Conservation (phyloP, 2,888 invertebrate species). For the Cataglyphis albicans region DNA sequence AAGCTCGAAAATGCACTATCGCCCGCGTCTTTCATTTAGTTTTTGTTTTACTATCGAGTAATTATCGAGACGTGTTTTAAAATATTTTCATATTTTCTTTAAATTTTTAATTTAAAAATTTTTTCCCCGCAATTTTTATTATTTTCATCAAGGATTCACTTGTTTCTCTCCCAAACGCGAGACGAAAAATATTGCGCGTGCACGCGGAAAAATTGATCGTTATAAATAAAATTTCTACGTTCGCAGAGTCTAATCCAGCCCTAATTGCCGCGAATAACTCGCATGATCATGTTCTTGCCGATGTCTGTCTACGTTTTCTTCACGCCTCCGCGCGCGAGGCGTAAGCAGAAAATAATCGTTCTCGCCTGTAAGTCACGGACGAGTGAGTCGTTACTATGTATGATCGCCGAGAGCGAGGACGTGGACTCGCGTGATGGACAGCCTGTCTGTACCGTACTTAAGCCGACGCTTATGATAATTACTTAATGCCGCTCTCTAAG, state of each 20-base stretch:
- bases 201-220: background rate
- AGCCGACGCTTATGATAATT: conserved; percentile 68
- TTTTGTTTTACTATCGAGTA: background rate
- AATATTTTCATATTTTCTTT: background rate
- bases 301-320: conserved; percentile 47
- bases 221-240: background rate
- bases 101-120: background rate
- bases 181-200: background rate
- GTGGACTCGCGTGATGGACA: conserved; percentile 68
- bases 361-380: conserved; percentile 62
- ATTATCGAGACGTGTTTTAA: background rate
- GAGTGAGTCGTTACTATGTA: conserved; percentile 68
- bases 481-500: conserved; percentile 68
- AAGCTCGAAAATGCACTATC: conserved; percentile 48
- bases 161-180: background rate
- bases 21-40: conserved; percentile 45
- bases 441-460: conserved; percentile 60
- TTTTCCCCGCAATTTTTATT: background rate
- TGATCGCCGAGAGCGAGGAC: conserved; percentile 66
- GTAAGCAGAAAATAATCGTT: conserved; percentile 62
- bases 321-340: conserved; percentile 46
- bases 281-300: conserved; percentile 30
- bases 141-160: background rate
- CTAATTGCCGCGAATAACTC: conserved; percentile 28
- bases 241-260: conserved; percentile 15